These are phyloP conservation scores for Scophthalmus maximus DNA, from an alignment of 2,113 vertebrate species.

Conservation along the genomic window DNA sequence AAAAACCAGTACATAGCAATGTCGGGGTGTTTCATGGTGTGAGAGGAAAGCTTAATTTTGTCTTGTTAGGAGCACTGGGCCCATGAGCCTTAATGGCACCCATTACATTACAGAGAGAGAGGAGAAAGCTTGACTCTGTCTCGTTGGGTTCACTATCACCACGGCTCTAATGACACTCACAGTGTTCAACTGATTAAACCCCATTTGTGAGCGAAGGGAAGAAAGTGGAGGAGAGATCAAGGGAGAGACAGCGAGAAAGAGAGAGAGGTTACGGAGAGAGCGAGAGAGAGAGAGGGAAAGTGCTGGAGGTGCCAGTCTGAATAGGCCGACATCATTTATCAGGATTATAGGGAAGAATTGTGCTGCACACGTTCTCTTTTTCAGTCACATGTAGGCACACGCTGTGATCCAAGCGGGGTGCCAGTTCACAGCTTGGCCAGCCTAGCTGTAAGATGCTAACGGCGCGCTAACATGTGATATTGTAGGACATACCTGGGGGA, in stretches of 20 bases:
- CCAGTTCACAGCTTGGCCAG: not conserved
- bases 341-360: constrained; percentile 41
- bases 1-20: not conserved
- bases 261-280: not conserved
- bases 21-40: not conserved
- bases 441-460: constrained; percentile 16
- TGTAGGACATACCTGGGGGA: not conserved
- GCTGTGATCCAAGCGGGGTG: not conserved
- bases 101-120: constrained; percentile 9
- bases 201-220: constrained; percentile 10
- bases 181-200: constrained; percentile 27
- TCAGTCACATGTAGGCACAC: not conserved
- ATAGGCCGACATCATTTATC: constrained; percentile 47
- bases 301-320: constrained; percentile 16
- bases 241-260: not conserved
- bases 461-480: not conserved
- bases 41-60: constrained; percentile 12
- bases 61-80: not conserved
- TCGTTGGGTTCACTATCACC: constrained; percentile 10
- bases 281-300: not conserved
- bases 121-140: not conserved
- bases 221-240: not conserved
- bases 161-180: constrained; percentile 11
- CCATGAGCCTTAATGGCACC: constrained; percentile 22
- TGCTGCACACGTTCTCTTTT: not conserved